Percentiles rank a stretch among this genome's conserved stretches.
These are phyloP conservation scores for Xenopus petersii DNA, from an alignment of 2,797 vertebrate species.

Conservation along the genomic window DNA sequence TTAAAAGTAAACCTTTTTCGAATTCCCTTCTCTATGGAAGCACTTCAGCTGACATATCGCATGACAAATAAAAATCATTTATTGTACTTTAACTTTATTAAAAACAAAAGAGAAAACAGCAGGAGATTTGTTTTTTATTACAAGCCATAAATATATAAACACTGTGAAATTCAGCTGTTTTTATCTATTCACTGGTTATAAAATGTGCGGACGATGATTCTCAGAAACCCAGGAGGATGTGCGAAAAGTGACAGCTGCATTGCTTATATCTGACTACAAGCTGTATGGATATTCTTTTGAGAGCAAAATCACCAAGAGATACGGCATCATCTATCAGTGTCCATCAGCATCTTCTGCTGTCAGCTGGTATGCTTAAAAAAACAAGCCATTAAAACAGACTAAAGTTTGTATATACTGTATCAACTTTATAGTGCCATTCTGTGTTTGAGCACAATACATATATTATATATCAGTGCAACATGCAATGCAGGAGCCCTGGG, in stretches of 20 bases:
- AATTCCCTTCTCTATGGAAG: conserved; percentile 8
- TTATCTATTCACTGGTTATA: conserved; percentile 28
- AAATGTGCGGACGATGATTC: conserved; percentile 7
- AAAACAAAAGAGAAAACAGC: conserved; percentile 31
- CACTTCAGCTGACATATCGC: conserved; percentile 28
- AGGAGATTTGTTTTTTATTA: conserved; percentile 38
- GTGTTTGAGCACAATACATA: too few species aligned
- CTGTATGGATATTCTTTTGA: conserved; percentile 10
- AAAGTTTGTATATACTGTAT: background rate
- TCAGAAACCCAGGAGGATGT: conserved; percentile 8
- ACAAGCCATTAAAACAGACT: background rate
- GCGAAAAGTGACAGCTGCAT: conserved; percentile 21
- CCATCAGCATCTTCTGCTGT: background rate
- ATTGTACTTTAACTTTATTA: conserved; percentile 21
- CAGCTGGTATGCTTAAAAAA: conserved; percentile 8
- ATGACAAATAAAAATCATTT: conserved; percentile 38
- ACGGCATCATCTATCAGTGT: conserved; percentile 15
- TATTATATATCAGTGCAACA: too few species aligned
- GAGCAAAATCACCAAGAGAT: conserved; percentile 18
- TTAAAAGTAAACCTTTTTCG: conserved; percentile 37
- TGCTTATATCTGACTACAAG: conserved; percentile 12
- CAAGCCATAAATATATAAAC: conserved; percentile 44
- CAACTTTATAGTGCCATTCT: background rate
- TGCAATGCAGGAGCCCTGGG: too few species aligned
- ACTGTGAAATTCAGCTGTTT: conserved; percentile 26